Percentiles rank a stretch among this genome's conserved stretches.
These are phyloP conservation scores for Ctena decussata DNA, from an alignment of 2,888 invertebrate species.

Conservation along the genomic window DNA sequence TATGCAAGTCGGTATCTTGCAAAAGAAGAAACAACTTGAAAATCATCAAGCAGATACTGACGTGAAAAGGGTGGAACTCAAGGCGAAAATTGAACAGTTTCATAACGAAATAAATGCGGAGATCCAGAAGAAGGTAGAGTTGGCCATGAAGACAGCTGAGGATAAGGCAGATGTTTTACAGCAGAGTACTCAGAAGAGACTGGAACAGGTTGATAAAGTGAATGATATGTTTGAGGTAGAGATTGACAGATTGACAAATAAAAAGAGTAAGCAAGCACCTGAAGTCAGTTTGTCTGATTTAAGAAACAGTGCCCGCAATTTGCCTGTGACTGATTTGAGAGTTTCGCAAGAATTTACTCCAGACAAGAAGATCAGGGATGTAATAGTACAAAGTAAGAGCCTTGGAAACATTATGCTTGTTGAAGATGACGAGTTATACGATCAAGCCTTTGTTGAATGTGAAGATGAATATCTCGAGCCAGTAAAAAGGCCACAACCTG, in stretches of 20 bases:
- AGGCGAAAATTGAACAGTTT: not conserved
- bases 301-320: not conserved
- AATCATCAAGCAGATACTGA: not conserved
- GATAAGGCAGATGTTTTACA: not conserved
- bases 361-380: not conserved
- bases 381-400: not conserved
- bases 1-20: not conserved
- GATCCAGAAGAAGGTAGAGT: not conserved
- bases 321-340: not conserved
- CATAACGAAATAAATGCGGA: not conserved
- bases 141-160: not conserved
- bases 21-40: constrained; percentile 1
- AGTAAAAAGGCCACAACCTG: too few species aligned
- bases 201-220: not conserved
- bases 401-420: not conserved
- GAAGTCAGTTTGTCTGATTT: not conserved
- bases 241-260: constrained; percentile 1
- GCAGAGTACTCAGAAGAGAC: not conserved
- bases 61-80: not conserved
- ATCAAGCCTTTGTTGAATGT: not conserved
- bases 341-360: not conserved
- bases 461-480: not conserved
- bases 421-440: not conserved
- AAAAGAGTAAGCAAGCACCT: not conserved
- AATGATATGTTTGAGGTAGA: constrained; percentile 2